Evolutionary conservation across 2,113 vertebrate species (phyloP), one percentile per base, ranked within the genome.

Genomic region (Malurus cyaneus): DNA sequence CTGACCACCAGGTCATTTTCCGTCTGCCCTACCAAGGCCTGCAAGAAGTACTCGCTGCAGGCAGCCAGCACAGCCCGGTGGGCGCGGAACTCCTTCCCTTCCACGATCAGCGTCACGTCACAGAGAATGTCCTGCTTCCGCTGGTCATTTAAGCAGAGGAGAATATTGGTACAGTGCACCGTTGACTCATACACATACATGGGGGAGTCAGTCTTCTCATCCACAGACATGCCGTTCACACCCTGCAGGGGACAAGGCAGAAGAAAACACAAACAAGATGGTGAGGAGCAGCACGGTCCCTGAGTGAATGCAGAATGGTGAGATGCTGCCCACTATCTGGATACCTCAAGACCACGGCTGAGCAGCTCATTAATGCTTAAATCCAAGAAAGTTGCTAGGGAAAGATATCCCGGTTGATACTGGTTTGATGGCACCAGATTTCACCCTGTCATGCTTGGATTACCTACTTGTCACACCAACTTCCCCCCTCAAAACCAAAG

Each of bases 131-230:
- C 99, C 98, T 99, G 99, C 97, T 99, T 99, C 97, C 99, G 99
- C 97, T 99, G 99, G 98, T 99, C 99, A 98, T 99, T 99, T 98
- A 99, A 98, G 98, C 99, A 99, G 98, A 99, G 98, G 98, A 99
- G 99, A 98, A 99, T 99, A 98, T 99, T 99, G 98, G 99, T 98
- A 98, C 99, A 99, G 98, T 99, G 99, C 98, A 99, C 99, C 91
- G 99, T 99, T 97, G 99, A 99, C 98, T 99, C 99, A 99, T 99
- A 99, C 98, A 99, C 99, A 97, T 99, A 99, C 99, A 99, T 99
- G 98, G 99, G 99, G 98, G 99, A 99, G 98, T 99, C 99, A 99
- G 99, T 98, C 98, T 99, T 99, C 98, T 99, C 99, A 99, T 99
- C 99, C 99, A 99, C 98, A 98, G 99, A 99, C 99, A 99, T 99